Percentiles rank a stretch among this genome's conserved stretches.
phyloP scores from a whole-genome alignment of 2,888 invertebrate genomes.

The Drosophila borealis region DNA sequence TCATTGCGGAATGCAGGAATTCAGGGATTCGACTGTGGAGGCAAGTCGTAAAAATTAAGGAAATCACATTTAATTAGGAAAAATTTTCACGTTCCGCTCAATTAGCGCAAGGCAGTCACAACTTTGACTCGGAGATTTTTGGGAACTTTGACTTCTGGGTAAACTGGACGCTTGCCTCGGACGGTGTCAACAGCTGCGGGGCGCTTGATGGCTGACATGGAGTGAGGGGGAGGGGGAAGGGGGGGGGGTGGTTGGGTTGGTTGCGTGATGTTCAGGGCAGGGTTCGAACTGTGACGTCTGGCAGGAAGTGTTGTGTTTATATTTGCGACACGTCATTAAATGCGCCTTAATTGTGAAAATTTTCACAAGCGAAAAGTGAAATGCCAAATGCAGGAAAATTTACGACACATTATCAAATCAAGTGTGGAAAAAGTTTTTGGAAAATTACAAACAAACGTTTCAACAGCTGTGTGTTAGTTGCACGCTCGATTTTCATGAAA shows the following conservation, averaged over 20 bases:
- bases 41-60: constrained; percentile 73
- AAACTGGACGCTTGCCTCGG: constrained; percentile 59
- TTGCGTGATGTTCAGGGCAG: constrained; percentile 1
- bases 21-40: constrained; percentile 6
- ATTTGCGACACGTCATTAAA: constrained; percentile 77
- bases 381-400: constrained; percentile 60
- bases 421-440: constrained; percentile 58
- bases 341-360: constrained; percentile 73
- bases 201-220: constrained; percentile 17
- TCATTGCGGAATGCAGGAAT: constrained; percentile 40
- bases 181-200: constrained; percentile 66
- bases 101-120: constrained; percentile 59
- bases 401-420: constrained; percentile 76
- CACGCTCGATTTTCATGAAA: constrained; percentile 18
- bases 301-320: constrained; percentile 66
- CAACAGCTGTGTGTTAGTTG: constrained; percentile 39
- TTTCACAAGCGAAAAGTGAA: constrained; percentile 63
- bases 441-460: constrained; percentile 26
- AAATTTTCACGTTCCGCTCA: constrained; percentile 80
- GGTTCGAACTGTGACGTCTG: constrained; percentile 21
- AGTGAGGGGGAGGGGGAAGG: constrained; percentile 2
- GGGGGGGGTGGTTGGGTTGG: constrained; percentile 6
- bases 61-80: constrained; percentile 75
- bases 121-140: constrained; percentile 47
- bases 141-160: constrained; percentile 35